Base-by-base conservation (phyloP, 2,888 invertebrate species). In the Trissolcus brochymenae region DNA sequence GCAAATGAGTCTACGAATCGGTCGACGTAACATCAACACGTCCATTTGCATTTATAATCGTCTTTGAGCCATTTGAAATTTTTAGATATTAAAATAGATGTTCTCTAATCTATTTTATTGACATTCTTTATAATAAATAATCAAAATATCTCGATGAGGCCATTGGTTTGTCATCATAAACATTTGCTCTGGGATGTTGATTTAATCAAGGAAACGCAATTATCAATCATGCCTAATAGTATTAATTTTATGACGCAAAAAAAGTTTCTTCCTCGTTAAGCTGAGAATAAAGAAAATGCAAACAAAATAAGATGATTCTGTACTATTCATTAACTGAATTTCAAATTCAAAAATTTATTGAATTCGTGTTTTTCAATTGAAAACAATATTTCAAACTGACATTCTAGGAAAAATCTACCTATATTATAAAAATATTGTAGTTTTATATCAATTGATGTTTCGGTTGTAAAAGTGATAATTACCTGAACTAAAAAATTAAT, bases 251-350 rank as follows among this genome's bases (percentile, higher is more conserved):
- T 50, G 65, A 83, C 46, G 6, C 46, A 46, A n/a, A 46, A 46
- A 46, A 46, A 46, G 11, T 35, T 35, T 35, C 9, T 11, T 35
- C 35, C 9, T 35, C 35, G 9, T 35, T 35, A 35, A 1, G 6
- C 2, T 11, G 35, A 35, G 11, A 35, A 35, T 9, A 35, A 35
- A 35, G 4, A 35, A 7, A 35, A 7, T 35, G n/a, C 35, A 35
- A 9, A 35, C 35, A 35, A 35, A 9, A 35, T 9, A 35, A 35
- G 1, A 35, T 11, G 35, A 35, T 11, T 11, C 35, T 11, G 35
- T 11, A 2, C 35, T 11, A 35, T 35, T 35, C 35, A 35, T 35
- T 35, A 49, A 85, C 4, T 25, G 25, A 85, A 16, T 35, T 35
- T 35, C 35, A 35, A 35, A 46, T 16, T 16, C 46, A n/a, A 84